phyloP scores from a whole-genome alignment of 2,113 vertebrate genomes.

The Hyperoodon ampullatus region DNA sequence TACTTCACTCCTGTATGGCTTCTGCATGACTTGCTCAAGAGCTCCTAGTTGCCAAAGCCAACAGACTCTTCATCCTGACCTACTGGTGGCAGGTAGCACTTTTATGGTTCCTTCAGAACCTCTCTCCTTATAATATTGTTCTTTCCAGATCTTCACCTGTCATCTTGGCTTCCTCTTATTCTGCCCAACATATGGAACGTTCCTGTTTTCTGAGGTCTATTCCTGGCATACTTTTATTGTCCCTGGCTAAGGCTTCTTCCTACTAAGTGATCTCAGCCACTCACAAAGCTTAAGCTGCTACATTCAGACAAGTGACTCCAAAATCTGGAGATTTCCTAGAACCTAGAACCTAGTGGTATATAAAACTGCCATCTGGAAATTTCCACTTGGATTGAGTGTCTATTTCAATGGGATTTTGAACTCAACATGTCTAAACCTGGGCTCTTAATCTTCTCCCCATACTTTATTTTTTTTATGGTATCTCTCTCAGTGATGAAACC shows the following conservation, averaged over 20 bases:
- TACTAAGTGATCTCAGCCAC: neutral
- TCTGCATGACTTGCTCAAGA: neutral
- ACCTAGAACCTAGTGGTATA: neutral
- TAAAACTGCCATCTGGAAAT: neutral
- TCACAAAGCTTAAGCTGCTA: neutral
- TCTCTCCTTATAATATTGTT: neutral
- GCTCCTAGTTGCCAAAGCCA: neutral
- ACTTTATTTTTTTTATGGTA: neutral
- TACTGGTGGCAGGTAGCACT: neutral
- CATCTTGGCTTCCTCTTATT: neutral
- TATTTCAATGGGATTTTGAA: neutral
- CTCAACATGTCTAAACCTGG: neutral
- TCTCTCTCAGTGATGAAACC: neutral
- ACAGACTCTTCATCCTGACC: neutral
- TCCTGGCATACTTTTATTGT: neutral
- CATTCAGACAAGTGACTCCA: neutral
- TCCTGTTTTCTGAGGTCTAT: neutral
- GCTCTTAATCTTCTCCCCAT: neutral
- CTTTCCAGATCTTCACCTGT: neutral
- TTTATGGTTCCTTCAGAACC: neutral
- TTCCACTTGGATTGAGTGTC: neutral
- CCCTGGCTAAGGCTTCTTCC: neutral
- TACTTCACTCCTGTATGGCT: neutral
- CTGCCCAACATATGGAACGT: neutral
- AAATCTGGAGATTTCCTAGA: neutral